These are phyloP conservation scores for Teleiodes luculella DNA, from an alignment of 2,888 invertebrate species.

Conservation along the genomic window DNA sequence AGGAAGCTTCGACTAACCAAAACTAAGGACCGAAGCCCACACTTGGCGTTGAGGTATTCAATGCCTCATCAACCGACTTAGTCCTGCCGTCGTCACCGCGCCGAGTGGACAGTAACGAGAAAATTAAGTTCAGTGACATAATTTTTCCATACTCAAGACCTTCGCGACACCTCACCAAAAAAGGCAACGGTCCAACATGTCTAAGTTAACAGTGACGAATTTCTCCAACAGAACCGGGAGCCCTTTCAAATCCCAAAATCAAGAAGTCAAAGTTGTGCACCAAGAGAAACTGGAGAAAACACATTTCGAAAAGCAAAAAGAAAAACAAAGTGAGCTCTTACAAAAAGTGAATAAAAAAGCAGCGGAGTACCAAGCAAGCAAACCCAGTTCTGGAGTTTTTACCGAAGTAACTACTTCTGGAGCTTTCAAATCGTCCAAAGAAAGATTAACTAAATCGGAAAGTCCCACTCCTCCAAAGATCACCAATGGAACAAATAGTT, in stretches of 20 bases:
- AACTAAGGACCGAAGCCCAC: conserved; percentile 75
- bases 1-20: conserved; percentile 67
- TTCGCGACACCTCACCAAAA: conserved; percentile 19
- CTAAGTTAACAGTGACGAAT: conserved; percentile 61
- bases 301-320: conserved; percentile 58
- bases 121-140: conserved; percentile 49
- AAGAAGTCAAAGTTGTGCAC: conserved; percentile 39
- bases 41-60: conserved; percentile 58
- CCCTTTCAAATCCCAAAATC: conserved; percentile 31
- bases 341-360: conserved; percentile 66
- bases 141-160: conserved; percentile 34
- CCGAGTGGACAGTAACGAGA: conserved; percentile 48
- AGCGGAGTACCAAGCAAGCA: conserved; percentile 61
- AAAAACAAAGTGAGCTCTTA: conserved; percentile 59
- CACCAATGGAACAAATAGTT: conserved; percentile 43
- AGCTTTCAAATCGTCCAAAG: conserved; percentile 57
- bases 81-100: conserved; percentile 55
- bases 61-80: conserved; percentile 53
- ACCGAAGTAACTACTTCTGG: conserved; percentile 70
- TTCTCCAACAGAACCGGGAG: conserved; percentile 53
- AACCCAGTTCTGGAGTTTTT: conserved; percentile 65
- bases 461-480: conserved; percentile 33
- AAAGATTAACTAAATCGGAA: conserved; percentile 43
- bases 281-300: conserved; percentile 59
- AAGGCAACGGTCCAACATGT: conserved; percentile 43